A percentile compares a stretch with the other conserved stretches of the same genome.
Conservation (phyloP, 2,888 invertebrate species). For the Eurytoma adleriae region DNA sequence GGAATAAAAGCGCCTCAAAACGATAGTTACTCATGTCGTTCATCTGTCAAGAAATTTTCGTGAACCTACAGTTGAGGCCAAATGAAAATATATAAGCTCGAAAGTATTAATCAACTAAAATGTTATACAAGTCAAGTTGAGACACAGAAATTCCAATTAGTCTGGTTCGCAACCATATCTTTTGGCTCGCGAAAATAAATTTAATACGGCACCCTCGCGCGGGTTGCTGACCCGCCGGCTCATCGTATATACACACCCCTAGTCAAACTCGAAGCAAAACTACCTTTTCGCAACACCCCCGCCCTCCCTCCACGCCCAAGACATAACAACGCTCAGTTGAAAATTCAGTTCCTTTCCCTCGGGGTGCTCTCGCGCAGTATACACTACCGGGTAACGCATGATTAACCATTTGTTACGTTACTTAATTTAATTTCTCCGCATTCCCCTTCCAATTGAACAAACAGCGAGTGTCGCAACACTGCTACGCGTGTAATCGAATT, state of each 20-base stretch:
- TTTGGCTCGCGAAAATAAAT: conserved; percentile 10
- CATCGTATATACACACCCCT: too few species aligned
- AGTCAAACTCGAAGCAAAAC: too few species aligned
- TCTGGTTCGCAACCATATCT: not conserved
- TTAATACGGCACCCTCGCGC: not conserved
- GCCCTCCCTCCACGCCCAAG: too few species aligned
- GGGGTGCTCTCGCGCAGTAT: not conserved
- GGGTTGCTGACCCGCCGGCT: not conserved
- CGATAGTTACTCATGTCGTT: too few species aligned
- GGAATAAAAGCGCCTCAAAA: too few species aligned
- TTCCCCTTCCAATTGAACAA: too few species aligned
- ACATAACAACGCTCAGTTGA: too few species aligned
- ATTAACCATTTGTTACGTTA: conserved; percentile 13
- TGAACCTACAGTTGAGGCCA: too few species aligned
- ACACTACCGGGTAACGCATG: not conserved
- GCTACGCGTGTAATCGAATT: too few species aligned
- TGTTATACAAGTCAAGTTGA: not conserved
- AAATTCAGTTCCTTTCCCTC: too few species aligned
- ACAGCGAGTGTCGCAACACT: conserved; percentile 37
- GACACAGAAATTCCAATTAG: conserved; percentile 23
- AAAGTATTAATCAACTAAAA: conserved; percentile 28
- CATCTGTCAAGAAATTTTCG: too few species aligned
- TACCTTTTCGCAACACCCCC: too few species aligned
- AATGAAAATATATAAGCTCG: not conserved
- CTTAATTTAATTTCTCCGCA: not conserved